Percentiles rank a stretch among this genome's conserved stretches.
Conservation (phyloP, 2,113 vertebrate species). For the Oryctolagus cuniculus region DNA sequence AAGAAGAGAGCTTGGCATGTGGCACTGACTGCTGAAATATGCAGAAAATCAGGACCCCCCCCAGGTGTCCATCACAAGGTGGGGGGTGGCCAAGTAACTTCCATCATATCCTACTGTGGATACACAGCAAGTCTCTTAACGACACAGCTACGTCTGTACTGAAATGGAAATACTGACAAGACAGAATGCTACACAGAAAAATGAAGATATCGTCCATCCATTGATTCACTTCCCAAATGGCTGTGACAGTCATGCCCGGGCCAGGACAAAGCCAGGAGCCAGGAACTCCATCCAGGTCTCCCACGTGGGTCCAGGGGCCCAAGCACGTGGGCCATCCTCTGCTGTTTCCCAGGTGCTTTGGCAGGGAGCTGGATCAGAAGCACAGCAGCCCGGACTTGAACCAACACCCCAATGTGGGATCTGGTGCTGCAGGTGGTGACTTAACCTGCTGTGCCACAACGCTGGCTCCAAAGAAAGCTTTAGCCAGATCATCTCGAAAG, state of each 20-base stretch:
- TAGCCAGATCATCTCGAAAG: neutral
- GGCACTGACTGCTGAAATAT: neutral
- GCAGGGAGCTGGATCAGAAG: too few relatives aligned
- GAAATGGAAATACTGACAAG: conserved; percentile 13
- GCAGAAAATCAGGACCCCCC: neutral
- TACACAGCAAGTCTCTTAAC: neutral
- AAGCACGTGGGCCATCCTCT: too few relatives aligned
- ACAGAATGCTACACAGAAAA: conserved; percentile 4
- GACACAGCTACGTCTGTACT: neutral
- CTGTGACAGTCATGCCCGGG: too few relatives aligned
- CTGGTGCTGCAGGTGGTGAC: too few relatives aligned
- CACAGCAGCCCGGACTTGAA: too few relatives aligned
- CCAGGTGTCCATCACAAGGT: neutral
- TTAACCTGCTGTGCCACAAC: too few relatives aligned
- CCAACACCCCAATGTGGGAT: too few relatives aligned
- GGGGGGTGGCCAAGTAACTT: neutral
- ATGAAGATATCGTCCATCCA: neutral
- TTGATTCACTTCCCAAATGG: too few relatives aligned
- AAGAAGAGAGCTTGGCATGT: neutral
- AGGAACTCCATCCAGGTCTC: too few relatives aligned
- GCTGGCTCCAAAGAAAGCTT: neutral
- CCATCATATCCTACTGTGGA: neutral
- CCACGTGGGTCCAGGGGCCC: too few relatives aligned
- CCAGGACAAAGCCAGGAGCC: too few relatives aligned
- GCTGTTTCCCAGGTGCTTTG: too few relatives aligned